A percentile compares a stretch with the other conserved stretches of the same genome.
Conservation (phyloP, 2,888 invertebrate species). For the Galerucella nymphaeae region DNA sequence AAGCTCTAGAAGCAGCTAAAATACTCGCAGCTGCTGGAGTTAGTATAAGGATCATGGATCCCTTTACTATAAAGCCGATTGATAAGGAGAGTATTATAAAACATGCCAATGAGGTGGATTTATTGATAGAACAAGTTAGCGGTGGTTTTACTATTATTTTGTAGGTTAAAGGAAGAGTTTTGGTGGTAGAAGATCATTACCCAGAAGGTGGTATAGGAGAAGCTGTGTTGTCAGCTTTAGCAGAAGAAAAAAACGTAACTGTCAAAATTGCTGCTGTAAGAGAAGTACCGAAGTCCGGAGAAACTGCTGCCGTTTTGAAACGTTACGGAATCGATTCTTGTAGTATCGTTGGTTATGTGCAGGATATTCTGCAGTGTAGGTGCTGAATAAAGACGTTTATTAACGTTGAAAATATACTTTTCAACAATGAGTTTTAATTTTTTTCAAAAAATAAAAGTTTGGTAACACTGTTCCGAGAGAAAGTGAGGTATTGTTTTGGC, state of each 20-base stretch:
- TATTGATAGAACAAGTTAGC: background rate
- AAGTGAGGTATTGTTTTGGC: no score
- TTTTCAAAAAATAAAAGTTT: background rate
- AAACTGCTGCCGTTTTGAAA: constrained; percentile 83
- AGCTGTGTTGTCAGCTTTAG: constrained; percentile 84
- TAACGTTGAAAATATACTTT: background rate
- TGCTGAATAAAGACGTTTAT: background rate
- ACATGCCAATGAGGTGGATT: constrained; percentile 73
- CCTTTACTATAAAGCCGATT: constrained; percentile 94
- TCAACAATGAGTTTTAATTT: background rate
- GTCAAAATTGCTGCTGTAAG: constrained; percentile 83
- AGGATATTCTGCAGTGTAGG: constrained; percentile 38
- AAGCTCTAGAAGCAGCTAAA: constrained; percentile 85
- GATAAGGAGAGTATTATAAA: constrained; percentile 79
- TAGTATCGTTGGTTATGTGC: constrained; percentile 77
- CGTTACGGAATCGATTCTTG: constrained; percentile 79
- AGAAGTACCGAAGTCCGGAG: constrained; percentile 89
- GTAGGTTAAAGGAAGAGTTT: constrained; percentile 76
- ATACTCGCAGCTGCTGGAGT: constrained; percentile 75
- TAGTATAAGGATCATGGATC: constrained; percentile 85
- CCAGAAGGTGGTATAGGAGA: constrained; percentile 94
- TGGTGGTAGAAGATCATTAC: constrained; percentile 97
- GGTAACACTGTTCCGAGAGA: no score
- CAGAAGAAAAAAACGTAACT: constrained; percentile 73
- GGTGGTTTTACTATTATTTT: background rate